These are phyloP conservation scores for Drosophila helvetica DNA, from an alignment of 2,888 invertebrate species.

Conservation along the genomic window DNA sequence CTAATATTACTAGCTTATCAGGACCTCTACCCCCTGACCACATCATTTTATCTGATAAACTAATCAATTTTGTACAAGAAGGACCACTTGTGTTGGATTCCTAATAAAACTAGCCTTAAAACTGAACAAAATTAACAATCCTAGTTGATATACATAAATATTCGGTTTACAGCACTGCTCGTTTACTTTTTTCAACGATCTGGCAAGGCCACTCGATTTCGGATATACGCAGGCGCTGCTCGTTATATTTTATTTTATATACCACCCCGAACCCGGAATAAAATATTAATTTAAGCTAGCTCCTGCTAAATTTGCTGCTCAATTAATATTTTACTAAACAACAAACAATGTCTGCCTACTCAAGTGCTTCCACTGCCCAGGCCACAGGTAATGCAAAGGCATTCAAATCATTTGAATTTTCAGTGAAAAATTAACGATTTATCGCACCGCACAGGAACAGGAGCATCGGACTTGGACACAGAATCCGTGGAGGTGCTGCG, in stretches of 20 bases:
- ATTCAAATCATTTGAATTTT: background rate
- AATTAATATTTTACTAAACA: constrained; percentile 8
- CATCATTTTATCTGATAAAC: no score
- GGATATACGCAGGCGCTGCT: constrained; percentile 12
- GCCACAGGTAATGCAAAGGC: constrained; percentile 31
- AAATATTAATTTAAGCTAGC: constrained; percentile 4
- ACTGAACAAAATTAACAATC: no score
- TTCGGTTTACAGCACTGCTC: no score
- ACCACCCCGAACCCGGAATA: constrained; percentile 15
- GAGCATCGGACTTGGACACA: constrained; percentile 82
- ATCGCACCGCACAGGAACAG: constrained; percentile 46
- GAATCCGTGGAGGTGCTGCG: constrained; percentile 93
- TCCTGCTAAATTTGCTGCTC: constrained; percentile 22
- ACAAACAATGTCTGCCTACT: constrained; percentile 37
- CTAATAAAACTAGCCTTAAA: no score
- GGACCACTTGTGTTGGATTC: no score
- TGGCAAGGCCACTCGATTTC: background rate
- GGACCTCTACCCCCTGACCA: no score
- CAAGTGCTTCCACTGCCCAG: constrained; percentile 40
- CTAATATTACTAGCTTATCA: no score
- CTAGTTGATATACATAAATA: no score
- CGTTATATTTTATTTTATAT: constrained; percentile 14
- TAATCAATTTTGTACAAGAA: no score
- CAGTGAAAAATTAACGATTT: background rate
- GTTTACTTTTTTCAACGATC: no score